These are phyloP conservation scores for Gymnocheta viridis DNA, from an alignment of 2,888 invertebrate species.

Conservation along the genomic window DNA sequence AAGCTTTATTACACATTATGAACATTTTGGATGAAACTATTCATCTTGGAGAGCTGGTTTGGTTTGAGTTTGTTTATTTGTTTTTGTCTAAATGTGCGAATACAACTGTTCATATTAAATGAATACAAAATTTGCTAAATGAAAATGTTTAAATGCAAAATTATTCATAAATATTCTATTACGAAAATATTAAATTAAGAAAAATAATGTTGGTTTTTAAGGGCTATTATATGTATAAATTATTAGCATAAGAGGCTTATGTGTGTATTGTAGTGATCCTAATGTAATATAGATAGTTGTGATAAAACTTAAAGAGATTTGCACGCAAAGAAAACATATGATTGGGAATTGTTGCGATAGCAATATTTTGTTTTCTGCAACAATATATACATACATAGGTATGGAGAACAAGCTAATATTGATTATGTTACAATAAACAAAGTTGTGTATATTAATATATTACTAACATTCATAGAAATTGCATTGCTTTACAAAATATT, in stretches of 20 bases:
- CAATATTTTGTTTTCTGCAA: no score
- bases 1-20: conserved; percentile 51
- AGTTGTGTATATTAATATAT: no score
- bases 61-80: neutral
- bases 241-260: neutral
- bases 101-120: conserved; percentile 4
- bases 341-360: no score
- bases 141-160: conserved; percentile 1
- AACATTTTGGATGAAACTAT: conserved; percentile 11
- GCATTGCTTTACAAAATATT: no score
- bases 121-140: conserved; percentile 25
- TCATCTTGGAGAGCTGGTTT: neutral
- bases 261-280: neutral
- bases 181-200: neutral
- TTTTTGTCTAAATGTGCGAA: conserved; percentile 27
- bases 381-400: no score
- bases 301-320: neutral
- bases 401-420: no score
- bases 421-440: no score
- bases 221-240: neutral
- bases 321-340: neutral
- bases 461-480: no score
- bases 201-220: neutral
- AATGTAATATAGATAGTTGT: neutral
- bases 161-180: no score